Conservation (phyloP, 2,797 vertebrate genomes). For the Neopelma chrysocephalum region DNA sequence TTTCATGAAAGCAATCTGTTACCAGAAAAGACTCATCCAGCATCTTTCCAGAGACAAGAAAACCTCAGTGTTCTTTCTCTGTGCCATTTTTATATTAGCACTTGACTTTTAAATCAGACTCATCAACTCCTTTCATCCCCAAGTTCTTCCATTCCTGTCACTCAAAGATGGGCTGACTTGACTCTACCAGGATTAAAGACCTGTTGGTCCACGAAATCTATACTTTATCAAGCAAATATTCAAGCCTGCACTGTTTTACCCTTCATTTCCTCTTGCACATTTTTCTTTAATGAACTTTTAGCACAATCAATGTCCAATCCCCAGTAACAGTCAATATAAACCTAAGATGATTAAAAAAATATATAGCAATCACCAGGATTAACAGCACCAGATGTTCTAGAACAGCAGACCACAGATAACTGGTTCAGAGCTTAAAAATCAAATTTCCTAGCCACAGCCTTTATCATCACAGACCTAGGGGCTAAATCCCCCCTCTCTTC, state of each 20-base stretch:
- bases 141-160: background rate
- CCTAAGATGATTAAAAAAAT: slow-evolving; percentile 38
- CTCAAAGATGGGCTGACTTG: background rate
- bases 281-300: background rate
- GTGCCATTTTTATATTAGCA: background rate
- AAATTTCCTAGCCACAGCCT: slow-evolving; percentile 43
- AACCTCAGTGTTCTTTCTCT: background rate
- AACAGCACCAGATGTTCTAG: slow-evolving; percentile 54
- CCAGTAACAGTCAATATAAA: slow-evolving; percentile 31
- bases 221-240: background rate
- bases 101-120: background rate
- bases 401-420: slow-evolving; percentile 26
- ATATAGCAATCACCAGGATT: slow-evolving; percentile 55
- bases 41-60: background rate
- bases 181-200: background rate
- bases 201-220: background rate
- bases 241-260: background rate
- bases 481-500: background rate
- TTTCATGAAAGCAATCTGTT: background rate
- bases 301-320: background rate
- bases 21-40: slow-evolving; percentile 6
- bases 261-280: background rate
- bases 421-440: slow-evolving; percentile 57
- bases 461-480: background rate
- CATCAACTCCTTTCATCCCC: background rate